These are phyloP conservation scores for Nipponia nippon DNA, from an alignment of 2,113 vertebrate species.

Conservation along the genomic window DNA sequence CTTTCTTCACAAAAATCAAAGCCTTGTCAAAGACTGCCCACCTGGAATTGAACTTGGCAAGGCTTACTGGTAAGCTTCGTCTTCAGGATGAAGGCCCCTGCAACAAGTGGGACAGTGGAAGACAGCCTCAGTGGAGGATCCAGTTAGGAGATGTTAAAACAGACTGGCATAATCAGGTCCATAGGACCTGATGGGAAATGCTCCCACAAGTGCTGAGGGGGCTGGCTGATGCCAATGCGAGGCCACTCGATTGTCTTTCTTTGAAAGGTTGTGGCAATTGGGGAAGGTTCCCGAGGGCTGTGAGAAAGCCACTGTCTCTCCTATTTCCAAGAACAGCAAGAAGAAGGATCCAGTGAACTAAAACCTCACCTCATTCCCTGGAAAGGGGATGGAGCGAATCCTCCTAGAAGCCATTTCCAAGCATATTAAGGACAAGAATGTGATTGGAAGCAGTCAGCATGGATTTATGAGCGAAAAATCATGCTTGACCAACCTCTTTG, in stretches of 20 bases:
- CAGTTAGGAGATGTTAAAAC: neutral
- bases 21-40: neutral
- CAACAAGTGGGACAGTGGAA: neutral
- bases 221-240: neutral
- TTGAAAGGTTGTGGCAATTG: neutral
- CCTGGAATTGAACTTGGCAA: neutral
- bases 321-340: neutral
- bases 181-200: neutral
- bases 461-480: neutral
- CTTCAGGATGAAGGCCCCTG: neutral
- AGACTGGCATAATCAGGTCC: neutral
- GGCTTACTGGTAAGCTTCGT: neutral
- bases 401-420: neutral
- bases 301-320: neutral
- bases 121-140: neutral
- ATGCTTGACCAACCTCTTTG: neutral
- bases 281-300: neutral
- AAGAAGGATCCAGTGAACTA: neutral
- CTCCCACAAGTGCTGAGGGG: neutral
- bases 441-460: neutral
- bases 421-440: neutral
- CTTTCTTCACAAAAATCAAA: neutral
- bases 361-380: neutral
- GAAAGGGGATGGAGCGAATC: neutral
- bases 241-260: neutral